Percentiles rank a stretch among this genome's conserved stretches.
phyloP scores from a whole-genome alignment of 2,888 invertebrate genomes.

The Amblyteles armatorius region DNA sequence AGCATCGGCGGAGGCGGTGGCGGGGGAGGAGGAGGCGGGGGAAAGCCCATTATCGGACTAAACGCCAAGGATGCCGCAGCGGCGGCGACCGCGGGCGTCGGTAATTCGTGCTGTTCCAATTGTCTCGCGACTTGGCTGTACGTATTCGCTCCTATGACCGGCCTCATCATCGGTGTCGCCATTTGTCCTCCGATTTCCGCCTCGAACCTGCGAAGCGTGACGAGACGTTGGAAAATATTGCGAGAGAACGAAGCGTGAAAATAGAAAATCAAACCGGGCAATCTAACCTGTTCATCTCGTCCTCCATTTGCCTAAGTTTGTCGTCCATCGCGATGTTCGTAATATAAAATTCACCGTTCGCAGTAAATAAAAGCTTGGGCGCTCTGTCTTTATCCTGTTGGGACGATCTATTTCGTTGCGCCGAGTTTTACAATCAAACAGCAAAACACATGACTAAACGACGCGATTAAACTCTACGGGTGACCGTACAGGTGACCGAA shows the following conservation, averaged over 20 bases:
- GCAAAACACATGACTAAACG: no score
- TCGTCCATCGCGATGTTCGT: constrained; percentile 81
- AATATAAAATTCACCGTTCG: neutral
- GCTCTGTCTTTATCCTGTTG: neutral
- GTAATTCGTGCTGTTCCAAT: constrained; percentile 87
- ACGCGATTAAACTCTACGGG: no score
- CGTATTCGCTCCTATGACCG: constrained; percentile 91
- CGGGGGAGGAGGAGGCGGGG: constrained; percentile 89
- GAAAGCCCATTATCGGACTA: constrained; percentile 86
- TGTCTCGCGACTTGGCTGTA: constrained; percentile 90
- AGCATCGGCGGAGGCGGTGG: constrained; percentile 88
- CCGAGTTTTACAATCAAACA: no score
- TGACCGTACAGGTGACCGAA: no score
- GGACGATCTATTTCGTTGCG: neutral
- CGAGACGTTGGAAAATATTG: neutral
- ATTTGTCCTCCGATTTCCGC: constrained; percentile 92
- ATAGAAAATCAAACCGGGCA: constrained; percentile 2
- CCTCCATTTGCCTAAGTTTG: constrained; percentile 93
- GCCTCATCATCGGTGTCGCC: constrained; percentile 86
- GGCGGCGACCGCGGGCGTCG: constrained; percentile 82
- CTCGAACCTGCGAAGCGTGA: constrained; percentile 89
- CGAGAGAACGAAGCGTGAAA: constrained; percentile 9
- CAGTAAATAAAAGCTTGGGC: neutral
- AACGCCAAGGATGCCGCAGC: constrained; percentile 84
- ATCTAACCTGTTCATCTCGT: constrained; percentile 94